Evolutionary conservation across 1,140 invertebrate genomes (phyloP).

Genomic region (Ceratosolen solmsi): DNA sequence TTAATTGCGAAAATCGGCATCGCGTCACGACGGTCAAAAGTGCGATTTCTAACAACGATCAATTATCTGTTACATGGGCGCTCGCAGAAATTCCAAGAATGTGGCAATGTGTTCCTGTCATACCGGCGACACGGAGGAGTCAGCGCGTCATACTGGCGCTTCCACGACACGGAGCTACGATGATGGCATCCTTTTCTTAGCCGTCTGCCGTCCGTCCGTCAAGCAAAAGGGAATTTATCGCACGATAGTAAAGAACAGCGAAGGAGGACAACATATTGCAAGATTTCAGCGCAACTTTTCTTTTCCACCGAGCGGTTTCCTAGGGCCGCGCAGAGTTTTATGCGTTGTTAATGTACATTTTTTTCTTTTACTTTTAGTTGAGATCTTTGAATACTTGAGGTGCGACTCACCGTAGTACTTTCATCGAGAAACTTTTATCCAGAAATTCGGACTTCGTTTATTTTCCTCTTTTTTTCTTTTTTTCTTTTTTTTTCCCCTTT

Average conservation of each 20-base stretch:
- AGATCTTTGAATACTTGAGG: conserved; percentile 27
- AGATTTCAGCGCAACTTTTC: conserved; percentile 2
- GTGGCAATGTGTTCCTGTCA: conserved; percentile 43
- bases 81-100: conserved; percentile 46
- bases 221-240: conserved; percentile 37
- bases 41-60: background rate
- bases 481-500: background rate
- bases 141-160: conserved; percentile 26
- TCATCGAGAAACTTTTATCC: conserved; percentile 20
- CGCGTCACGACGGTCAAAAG: background rate
- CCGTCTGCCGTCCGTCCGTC: conserved; percentile 41
- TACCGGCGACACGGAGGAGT: conserved; percentile 22
- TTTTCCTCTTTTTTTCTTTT: conserved; percentile 11
- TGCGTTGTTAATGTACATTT: conserved; percentile 43
- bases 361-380: conserved; percentile 40
- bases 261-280: conserved; percentile 25
- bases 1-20: too few relatives aligned
- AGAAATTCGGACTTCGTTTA: conserved; percentile 18
- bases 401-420: background rate
- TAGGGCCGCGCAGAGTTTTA: conserved; percentile 27
- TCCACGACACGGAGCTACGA: conserved; percentile 28
- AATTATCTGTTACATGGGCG: conserved; percentile 3
- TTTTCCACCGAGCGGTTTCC: background rate
- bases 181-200: conserved; percentile 35
- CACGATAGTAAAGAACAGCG: conserved; percentile 18